Evolutionary conservation across 2,113 vertebrate species (phyloP).

Genomic region (Thymallus thymallus): DNA sequence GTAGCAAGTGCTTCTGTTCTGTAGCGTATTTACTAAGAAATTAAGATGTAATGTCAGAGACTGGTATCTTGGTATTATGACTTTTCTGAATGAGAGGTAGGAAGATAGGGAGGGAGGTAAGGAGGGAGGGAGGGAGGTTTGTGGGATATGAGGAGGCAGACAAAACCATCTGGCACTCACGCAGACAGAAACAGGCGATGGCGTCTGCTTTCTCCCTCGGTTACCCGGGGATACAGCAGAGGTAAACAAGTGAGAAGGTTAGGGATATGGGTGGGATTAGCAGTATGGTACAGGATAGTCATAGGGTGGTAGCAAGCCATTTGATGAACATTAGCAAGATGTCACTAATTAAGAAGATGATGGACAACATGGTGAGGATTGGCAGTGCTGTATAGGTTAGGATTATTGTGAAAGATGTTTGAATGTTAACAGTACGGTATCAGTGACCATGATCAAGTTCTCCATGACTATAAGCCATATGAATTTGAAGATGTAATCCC

Average conservation of each 20-base stretch:
- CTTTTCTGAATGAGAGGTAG: conserved; percentile 23
- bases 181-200: conserved; percentile 4
- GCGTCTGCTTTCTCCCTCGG: conserved; percentile 11
- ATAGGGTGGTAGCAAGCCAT: neutral
- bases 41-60: conserved; percentile 62
- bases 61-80: conserved; percentile 30
- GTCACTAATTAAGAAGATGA: too few species aligned
- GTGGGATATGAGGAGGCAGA: conserved; percentile 1
- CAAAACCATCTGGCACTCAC: conserved; percentile 50
- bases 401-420: too few species aligned
- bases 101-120: neutral
- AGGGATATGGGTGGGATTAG: neutral
- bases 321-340: too few species aligned
- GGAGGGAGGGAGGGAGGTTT: neutral
- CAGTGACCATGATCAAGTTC: too few species aligned
- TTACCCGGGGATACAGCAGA: neutral
- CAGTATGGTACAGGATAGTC: neutral
- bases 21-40: conserved; percentile 57
- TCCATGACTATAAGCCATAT: too few species aligned
- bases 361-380: too few species aligned
- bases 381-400: too few species aligned
- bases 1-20: conserved; percentile 53
- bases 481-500: too few species aligned
- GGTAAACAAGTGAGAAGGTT: conserved; percentile 15
- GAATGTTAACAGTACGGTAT: too few species aligned